Percentiles rank a stretch among this genome's conserved stretches.
Conservation (phyloP, 2,113 vertebrate genomes). For the Nothocercus nigrocapillus region DNA sequence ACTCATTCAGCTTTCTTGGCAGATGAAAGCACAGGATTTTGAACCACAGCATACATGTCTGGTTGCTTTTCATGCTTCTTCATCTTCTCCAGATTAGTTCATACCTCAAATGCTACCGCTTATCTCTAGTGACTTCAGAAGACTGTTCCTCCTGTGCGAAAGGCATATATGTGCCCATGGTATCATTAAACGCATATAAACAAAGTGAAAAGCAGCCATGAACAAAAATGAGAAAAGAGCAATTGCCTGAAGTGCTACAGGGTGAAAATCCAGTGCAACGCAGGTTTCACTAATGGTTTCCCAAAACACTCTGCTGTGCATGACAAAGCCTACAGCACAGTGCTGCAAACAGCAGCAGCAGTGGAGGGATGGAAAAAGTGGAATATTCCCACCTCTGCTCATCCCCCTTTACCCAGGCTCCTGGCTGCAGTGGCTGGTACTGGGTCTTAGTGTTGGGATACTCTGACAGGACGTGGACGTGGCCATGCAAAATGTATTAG, state of each 20-base stretch:
- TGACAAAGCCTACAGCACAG: fast-evolving
- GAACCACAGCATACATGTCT: not conserved
- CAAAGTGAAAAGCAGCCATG: not conserved
- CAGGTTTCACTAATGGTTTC: not conserved
- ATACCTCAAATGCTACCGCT: not conserved
- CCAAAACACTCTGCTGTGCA: not conserved
- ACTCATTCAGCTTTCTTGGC: slow-evolving; percentile 17
- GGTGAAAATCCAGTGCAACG: not conserved
- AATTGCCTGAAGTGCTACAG: not conserved
- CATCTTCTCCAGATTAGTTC: not conserved
- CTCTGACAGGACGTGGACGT: not conserved
- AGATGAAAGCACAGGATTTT: slow-evolving; percentile 8
- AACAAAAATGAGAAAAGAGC: not conserved
- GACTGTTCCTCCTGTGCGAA: not conserved
- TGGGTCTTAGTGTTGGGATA: not conserved
- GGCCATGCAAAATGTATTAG: not conserved
- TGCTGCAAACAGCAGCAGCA: not conserved
- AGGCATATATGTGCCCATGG: not conserved
- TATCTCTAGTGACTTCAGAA: not conserved
- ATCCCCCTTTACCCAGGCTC: not conserved
- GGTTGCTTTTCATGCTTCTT: not conserved
- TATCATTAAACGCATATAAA: not conserved
- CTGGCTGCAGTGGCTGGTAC: not conserved
- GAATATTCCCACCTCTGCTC: not conserved
- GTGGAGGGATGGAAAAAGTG: not conserved